phyloP scores from a whole-genome alignment of 2,888 invertebrate species.

The Hydrotaea cyrtoneurina region DNA sequence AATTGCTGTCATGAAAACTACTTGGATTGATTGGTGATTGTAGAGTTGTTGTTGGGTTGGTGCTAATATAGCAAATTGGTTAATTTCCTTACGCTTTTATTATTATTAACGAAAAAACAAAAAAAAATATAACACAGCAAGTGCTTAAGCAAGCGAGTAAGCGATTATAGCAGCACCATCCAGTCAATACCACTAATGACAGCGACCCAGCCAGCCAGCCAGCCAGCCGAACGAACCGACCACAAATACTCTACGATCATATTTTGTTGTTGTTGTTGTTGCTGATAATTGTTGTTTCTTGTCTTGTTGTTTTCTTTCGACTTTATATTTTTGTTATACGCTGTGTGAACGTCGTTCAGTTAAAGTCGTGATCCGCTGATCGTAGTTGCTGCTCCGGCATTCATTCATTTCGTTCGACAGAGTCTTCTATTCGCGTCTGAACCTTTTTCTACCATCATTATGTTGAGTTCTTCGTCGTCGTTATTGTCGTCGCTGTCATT shows the following conservation, averaged over 20 bases:
- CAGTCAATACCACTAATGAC: background rate
- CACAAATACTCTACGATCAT: constrained; percentile 11
- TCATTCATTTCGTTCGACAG: constrained; percentile 38
- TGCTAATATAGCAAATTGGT: constrained; percentile 15
- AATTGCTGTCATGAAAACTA: constrained; percentile 3
- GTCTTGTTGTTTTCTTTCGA: background rate
- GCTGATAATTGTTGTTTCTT: constrained; percentile 5
- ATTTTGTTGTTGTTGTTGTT: constrained; percentile 21
- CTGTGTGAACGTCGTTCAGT: constrained; percentile 50
- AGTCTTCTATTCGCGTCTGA: background rate
- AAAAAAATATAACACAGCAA: no score
- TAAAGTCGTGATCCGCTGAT: constrained; percentile 62
- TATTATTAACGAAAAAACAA: constrained; percentile 2
- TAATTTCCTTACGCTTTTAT: constrained; percentile 17
- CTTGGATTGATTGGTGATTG: background rate
- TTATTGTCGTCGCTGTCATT: background rate
- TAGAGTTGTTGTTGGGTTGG: background rate
- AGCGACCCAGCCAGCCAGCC: background rate
- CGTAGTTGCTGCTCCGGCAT: constrained; percentile 52
- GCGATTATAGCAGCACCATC: background rate
- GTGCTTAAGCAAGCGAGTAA: constrained; percentile 14
- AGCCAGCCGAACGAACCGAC: constrained; percentile 6
- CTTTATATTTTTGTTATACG: constrained; percentile 14
- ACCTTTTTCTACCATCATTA: background rate
- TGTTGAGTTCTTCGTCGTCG: constrained; percentile 5